phyloP scores from a whole-genome alignment of 2,888 invertebrate species.

The Plusia festucae region DNA sequence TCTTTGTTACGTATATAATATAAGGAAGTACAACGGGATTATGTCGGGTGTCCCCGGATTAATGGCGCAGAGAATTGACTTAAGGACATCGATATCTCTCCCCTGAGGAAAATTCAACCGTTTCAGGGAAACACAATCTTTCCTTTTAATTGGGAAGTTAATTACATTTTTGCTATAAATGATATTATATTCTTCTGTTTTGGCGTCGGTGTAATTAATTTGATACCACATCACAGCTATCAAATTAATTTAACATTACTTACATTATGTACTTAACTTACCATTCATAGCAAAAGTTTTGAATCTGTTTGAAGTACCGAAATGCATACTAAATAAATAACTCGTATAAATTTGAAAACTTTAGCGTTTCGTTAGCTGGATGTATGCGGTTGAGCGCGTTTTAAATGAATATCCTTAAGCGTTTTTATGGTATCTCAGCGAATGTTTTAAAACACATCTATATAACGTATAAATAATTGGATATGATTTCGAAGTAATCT shows the following conservation, averaged over 20 bases:
- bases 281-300: slow-evolving; percentile 20
- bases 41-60: slow-evolving; percentile 34
- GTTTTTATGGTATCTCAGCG: slow-evolving; percentile 13
- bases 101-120: slow-evolving; percentile 45
- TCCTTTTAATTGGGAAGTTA: slow-evolving; percentile 47
- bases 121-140: slow-evolving; percentile 45
- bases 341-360: slow-evolving; percentile 46
- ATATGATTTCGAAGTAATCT: slow-evolving; percentile 16
- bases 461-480: slow-evolving; percentile 1
- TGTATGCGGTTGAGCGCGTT: slow-evolving; percentile 17
- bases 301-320: slow-evolving; percentile 14
- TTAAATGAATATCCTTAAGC: slow-evolving; percentile 12
- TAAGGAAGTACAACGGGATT: slow-evolving; percentile 25
- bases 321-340: slow-evolving; percentile 40
- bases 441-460: slow-evolving; percentile 8
- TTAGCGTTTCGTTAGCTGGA: slow-evolving; percentile 11
- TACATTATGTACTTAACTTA: slow-evolving; percentile 8
- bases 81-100: slow-evolving; percentile 47
- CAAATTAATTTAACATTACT: background rate
- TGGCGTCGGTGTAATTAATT: slow-evolving; percentile 8
- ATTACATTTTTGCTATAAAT: slow-evolving; percentile 40
- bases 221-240: background rate
- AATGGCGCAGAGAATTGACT: slow-evolving; percentile 46
- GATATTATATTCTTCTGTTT: slow-evolving; percentile 14
- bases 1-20: slow-evolving; percentile 7